Base-by-base conservation (phyloP, 92 coral and sea anemone genomes). In the Siderastrea radians region DNA sequence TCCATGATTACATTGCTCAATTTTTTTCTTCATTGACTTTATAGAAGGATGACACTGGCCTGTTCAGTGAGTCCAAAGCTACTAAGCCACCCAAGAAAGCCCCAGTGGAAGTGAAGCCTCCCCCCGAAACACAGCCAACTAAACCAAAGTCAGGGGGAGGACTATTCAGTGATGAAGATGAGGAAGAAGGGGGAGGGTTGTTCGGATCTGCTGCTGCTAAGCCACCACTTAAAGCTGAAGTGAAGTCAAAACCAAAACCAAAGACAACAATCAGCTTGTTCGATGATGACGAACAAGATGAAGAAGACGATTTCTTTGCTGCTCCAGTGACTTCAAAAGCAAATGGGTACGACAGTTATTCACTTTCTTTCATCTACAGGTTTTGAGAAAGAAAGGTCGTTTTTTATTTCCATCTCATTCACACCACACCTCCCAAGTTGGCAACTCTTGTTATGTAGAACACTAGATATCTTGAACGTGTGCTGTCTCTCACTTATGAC, bases 221-320 rank as follows among this genome's bases (percentile, higher is more conserved):
- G 72, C 91, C 96, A 77, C 88, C 77, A 7, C 77, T 92, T 17
- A 82, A 94, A 77, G 69, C 69, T 49, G 90, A 95, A 58, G 63
- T 84, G 12, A 78, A 86, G 72, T 47, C 89, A 38, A 93, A 68
- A 72, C 85, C 96, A 46, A 93, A 90, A 79, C 8, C 94, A 77
- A 95, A 95, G 72, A 93, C 98, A 11, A 98, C 99, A 5, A 94
- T 98, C 73, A 98, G 99, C 84, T 82, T 98, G 88, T 98, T 98
- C 93, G 99, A 98, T 87, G 98, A 97, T 64, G 99, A 94, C 51
- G 98, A 98, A 19, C 98, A 97, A 74, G 99, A 96, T 45, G 98
- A 94, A n/a, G 96, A 96, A 2, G 99, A 95, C 7, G 87, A 83
- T 74, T 95, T 95, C 84, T 87, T 87, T 66, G 81, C 98, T 46